Evolutionary conservation across 2,113 vertebrate genomes (phyloP), one percentile per base, ranked within the genome.

Genomic region (Varanus komodoensis): DNA sequence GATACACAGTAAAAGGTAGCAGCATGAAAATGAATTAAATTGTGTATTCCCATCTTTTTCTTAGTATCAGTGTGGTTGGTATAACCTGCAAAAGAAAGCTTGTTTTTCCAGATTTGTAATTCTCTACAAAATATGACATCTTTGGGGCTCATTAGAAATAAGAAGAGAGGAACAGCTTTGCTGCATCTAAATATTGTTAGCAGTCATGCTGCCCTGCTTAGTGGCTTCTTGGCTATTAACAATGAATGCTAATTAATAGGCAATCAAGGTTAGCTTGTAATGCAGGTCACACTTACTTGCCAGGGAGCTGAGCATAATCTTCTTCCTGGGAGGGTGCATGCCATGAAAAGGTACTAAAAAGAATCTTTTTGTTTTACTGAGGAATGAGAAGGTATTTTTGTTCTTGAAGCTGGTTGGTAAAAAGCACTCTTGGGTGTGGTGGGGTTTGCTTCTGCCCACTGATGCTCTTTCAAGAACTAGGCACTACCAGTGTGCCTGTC

Each of bases 11-110:
- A 69, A 86, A 57, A 57, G 85, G 83, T 8, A 69, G 48, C 71
- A 61, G 64, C 50, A 44, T 69, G 75, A 90, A 90, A 78, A 50
- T 85, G 23, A 80, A 79, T 89, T 89, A 52, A 73, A 38, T 50
- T 52, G 75, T 48, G 29, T 27, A n/a, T 50, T 23, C 25, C 44
- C 64, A 23, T 34, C 44, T 7, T 61, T 54, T 29, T 77, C 82
- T 69, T 54, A 34, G 14, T 68, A 25, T 69, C 32, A 44, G 29
- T 34, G 38, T 79, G n/a, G 57, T 25, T 79, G 74, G 27, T n/a
- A 34, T 19, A 68, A 32, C 44, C 8, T 79, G 86, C 38, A 6
- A 21, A 1, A 64, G 57, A 29, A 44, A 25, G 23, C 44, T 64
- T 11, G 17, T 89, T 7, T n/a, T 78, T 68, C 57, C 61, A 29